Evolutionary conservation across 2,113 vertebrate species (phyloP), one percentile per base, ranked within the genome.

Genomic region (Noctilio leporinus): DNA sequence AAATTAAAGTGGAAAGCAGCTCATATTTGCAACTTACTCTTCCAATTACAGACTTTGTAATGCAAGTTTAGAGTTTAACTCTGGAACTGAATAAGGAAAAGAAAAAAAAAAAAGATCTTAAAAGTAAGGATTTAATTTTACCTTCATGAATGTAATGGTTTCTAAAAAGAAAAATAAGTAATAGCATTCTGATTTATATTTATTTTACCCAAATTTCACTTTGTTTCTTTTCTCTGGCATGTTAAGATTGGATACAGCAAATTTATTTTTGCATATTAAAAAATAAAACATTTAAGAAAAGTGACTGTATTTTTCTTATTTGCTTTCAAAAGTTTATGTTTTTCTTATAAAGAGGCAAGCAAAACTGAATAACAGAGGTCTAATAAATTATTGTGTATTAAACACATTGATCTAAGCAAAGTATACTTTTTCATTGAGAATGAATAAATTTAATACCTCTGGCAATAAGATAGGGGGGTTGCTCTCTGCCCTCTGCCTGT

Each of bases 1-100:
- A 96, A 92, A 86, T 91, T 89, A 88, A 88, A 69, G 20, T 78
- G 86, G 38, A 95, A 93, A 88, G n/a, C 17, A 75, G 26, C 22
- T 93, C 73, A 86, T 82, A 88, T 93, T 94, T 94, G 38, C 77
- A 97, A 96, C 43, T 57, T 92, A 73, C 49, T 62, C 55, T 95
- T 93, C 55, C 76, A 96, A 82, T 94, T 91, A 85, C 53, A 77
- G 85, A 94, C 84, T 90, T 95, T 92, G 76, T 86, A 92, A 93
- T 92, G 85, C 65, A 96, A 95, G 95, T 97, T 85, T 82, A 77
- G 90, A 93, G 81, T 93, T 92, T 40, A 69, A 51, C 47, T 85
- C 40, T 90, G 49, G 64, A 89, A 81, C 77, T 55, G 11, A 78
- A 77, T 83, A 81, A 5, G 10, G 67, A 77, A 86, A 82, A 10